phyloP scores from a whole-genome alignment of 2,113 vertebrate genomes.

The Phaetusa simplex region DNA sequence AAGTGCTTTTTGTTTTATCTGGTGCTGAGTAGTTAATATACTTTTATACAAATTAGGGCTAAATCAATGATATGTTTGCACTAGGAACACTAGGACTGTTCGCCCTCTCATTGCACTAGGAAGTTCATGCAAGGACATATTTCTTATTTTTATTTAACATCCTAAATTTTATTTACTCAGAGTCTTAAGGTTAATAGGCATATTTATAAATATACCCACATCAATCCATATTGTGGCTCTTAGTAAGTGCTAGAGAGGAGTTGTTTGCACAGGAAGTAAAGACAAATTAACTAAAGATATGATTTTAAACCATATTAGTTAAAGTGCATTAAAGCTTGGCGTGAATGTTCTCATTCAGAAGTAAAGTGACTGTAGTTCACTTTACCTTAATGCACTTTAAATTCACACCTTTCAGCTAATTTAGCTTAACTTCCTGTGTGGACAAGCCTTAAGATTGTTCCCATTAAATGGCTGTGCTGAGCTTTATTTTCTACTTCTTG shows the following conservation, averaged over 20 bases:
- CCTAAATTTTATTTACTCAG: constrained; percentile 38
- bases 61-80: background rate
- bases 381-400: constrained; percentile 66
- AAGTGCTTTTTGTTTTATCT: background rate
- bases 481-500: constrained; percentile 62
- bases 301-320: constrained; percentile 59
- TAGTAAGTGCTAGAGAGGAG: constrained; percentile 45
- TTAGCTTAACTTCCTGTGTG: constrained; percentile 49
- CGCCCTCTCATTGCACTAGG: background rate
- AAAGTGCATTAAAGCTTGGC: constrained; percentile 47
- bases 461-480: constrained; percentile 35
- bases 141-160: constrained; percentile 49
- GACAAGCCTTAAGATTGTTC: constrained; percentile 66
- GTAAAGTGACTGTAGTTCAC: constrained; percentile 51
- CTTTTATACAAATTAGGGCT: background rate
- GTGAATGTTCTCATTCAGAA: constrained; percentile 67
- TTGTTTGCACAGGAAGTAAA: constrained; percentile 61
- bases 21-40: background rate
- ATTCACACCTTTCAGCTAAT: constrained; percentile 69
- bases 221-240: constrained; percentile 57
- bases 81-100: background rate
- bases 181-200: constrained; percentile 55
- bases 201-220: constrained; percentile 59
- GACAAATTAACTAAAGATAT: constrained; percentile 65
- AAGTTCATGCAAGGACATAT: constrained; percentile 51